Percentiles rank a stretch among this genome's conserved stretches.
These are phyloP conservation scores for Muraenolepis orangiensis DNA, from an alignment of 2,797 vertebrate genomes.

Conservation along the genomic window DNA sequence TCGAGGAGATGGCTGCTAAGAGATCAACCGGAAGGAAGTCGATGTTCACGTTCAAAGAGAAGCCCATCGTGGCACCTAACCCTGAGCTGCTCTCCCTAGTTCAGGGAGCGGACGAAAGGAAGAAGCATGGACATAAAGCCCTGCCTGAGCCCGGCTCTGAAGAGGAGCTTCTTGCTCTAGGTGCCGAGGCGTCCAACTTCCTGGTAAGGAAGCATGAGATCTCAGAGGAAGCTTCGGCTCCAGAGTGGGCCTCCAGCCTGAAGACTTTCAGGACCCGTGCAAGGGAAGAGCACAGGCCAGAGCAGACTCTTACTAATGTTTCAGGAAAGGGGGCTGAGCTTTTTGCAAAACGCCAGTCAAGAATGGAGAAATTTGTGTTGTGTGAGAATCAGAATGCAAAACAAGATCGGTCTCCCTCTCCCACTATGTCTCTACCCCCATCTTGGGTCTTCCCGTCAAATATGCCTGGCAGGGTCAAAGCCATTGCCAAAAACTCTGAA, in stretches of 20 bases:
- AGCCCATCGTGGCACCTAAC: slow-evolving; percentile 87
- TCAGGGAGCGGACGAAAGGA: slow-evolving; percentile 85
- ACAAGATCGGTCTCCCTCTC: slow-evolving; percentile 83
- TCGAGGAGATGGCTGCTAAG: slow-evolving; percentile 80
- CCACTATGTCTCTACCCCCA: slow-evolving; percentile 93
- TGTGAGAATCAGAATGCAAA: slow-evolving; percentile 75
- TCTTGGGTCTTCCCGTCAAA: slow-evolving; percentile 91
- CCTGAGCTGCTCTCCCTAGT: slow-evolving; percentile 93
- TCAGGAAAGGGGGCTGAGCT: slow-evolving; percentile 94
- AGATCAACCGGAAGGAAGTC: slow-evolving; percentile 76
- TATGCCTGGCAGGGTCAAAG: slow-evolving; percentile 79
- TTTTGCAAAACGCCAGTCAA: slow-evolving; percentile 89
- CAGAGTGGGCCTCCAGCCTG: slow-evolving; percentile 90
- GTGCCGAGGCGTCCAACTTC: slow-evolving; percentile 94
- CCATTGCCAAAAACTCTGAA: slow-evolving; percentile 79
- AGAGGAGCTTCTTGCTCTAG: slow-evolving; percentile 89
- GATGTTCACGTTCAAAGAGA: slow-evolving; percentile 99
- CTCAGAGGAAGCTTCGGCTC: slow-evolving; percentile 57
- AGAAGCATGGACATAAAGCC: slow-evolving; percentile 77
- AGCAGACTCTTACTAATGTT: slow-evolving; percentile 84
- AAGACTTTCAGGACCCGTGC: slow-evolving; percentile 85
- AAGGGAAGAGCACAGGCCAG: slow-evolving; percentile 79
- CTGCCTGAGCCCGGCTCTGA: slow-evolving; percentile 75
- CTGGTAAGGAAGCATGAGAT: slow-evolving; percentile 66
- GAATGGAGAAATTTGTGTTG: slow-evolving; percentile 92